Conservation (phyloP, 2,888 invertebrate genomes). For the Meganola albula region DNA sequence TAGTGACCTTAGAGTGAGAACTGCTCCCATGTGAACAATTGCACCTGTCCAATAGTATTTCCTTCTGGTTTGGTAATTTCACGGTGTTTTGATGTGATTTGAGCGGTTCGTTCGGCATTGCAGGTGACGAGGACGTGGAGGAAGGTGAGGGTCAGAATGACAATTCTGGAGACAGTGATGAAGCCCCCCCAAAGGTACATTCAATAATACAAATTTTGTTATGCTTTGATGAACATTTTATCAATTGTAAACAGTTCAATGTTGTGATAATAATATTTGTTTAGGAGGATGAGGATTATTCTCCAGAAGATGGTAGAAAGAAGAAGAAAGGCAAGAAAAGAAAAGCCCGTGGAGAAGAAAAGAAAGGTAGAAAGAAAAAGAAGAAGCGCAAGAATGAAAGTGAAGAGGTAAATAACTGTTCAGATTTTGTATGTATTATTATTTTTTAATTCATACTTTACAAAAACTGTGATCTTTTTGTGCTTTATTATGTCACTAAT, state of each 20-base stretch:
- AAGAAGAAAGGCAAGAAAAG: conserved; percentile 97
- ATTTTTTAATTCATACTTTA: too few relatives aligned
- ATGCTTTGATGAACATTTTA: conserved; percentile 15
- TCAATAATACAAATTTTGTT: conserved; percentile 15
- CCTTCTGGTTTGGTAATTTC: conserved; percentile 41
- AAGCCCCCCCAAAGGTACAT: conserved; percentile 79
- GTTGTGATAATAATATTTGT: conserved; percentile 18
- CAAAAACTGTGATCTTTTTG: too few relatives aligned
- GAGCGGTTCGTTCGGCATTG: conserved; percentile 63
- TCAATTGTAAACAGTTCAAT: conserved; percentile 26
- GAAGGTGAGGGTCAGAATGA: conserved; percentile 82
- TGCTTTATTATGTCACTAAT: too few relatives aligned
- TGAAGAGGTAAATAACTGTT: conserved; percentile 82
- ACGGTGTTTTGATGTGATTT: conserved; percentile 50
- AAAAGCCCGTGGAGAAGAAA: conserved; percentile 92
- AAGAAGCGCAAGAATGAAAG: conserved; percentile 96
- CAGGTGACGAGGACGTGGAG: conserved; percentile 84
- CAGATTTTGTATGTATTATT: too few relatives aligned
- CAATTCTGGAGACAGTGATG: conserved; percentile 87
- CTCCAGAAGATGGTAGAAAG: conserved; percentile 89
- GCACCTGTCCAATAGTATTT: conserved; percentile 38
- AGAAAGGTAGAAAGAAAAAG: conserved; percentile 95
- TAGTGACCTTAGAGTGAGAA: conserved; percentile 79
- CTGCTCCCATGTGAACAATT: conserved; percentile 46
- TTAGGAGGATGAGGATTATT: conserved; percentile 91